Conservation (phyloP, 2,113 vertebrate genomes). For the Psittacula cyanocephala region DNA sequence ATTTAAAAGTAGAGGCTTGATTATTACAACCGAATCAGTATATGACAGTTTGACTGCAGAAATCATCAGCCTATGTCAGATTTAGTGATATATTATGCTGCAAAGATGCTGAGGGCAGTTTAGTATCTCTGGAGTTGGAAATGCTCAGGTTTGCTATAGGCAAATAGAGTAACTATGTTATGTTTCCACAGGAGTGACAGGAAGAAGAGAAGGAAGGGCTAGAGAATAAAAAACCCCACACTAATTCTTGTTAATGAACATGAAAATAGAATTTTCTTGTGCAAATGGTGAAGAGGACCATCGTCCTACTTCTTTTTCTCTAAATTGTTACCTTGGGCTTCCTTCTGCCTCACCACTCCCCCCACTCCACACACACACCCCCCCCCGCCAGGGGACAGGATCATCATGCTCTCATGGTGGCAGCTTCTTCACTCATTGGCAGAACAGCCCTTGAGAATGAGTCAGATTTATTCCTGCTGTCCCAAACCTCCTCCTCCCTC, state of each 20-base stretch:
- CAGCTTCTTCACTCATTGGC: background rate
- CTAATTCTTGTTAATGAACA: background rate
- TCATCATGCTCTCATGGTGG: background rate
- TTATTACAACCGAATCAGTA: background rate
- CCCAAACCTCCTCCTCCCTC: background rate
- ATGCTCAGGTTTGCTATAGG: background rate
- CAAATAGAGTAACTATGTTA: background rate
- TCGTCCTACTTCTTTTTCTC: background rate
- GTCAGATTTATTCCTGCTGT: background rate
- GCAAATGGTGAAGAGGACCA: background rate
- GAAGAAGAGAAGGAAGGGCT: background rate
- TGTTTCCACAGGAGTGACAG: background rate
- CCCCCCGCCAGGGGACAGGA: background rate
- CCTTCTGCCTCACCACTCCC: background rate
- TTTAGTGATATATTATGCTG: background rate
- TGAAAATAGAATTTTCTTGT: background rate
- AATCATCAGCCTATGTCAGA: background rate
- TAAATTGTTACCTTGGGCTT: background rate
- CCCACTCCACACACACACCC: too few relatives aligned
- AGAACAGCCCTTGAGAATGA: background rate
- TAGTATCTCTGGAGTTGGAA: background rate
- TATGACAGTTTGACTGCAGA: background rate
- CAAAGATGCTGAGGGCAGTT: background rate
- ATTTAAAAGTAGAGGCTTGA: background rate
- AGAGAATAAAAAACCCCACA: background rate